Base-by-base conservation (phyloP, 2,113 vertebrate species). In the Mustelus asterias region DNA sequence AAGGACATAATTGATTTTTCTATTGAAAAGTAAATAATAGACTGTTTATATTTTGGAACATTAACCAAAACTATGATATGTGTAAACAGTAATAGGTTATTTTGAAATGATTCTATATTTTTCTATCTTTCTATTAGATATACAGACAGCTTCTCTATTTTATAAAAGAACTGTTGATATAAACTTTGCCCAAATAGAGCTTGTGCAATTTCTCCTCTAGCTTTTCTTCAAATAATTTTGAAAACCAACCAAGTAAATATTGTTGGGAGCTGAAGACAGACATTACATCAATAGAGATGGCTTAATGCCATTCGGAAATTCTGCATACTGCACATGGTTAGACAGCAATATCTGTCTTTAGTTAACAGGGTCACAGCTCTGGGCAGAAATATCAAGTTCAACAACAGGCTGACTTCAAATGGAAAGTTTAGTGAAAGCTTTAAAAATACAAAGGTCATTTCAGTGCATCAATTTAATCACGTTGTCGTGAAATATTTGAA, bases 321-420 rank as follows among this genome's bases (percentile, higher is more conserved):
- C 13, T 37, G 78, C 33, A 37, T 41, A 37, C 78, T 37, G n/a
- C 78, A 80, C 0, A 37, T 41, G n/a, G 78, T 80, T n/a, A 80
- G 78, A 80, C 5, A 80, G 78, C n/a, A 80, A 80, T 37, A 80
- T 80, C 78, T 80, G 78, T 37, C 78, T 80, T 80, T 14, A 80
- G 78, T 80, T 80, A 80, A 80, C 78, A 80, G n/a, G 33, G 78
- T 80, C 78, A 80, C n/a, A 80, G n/a, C 78, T 80, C 76, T 80
- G 78, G n/a, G n/a, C 78, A 80, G 33, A 80, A 37, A 80, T 80
- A 80, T 80, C 78, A 80, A 37, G n/a, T n/a, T n/a, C n/a, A n/a
- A n/a, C n/a, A n/a, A 72, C 8, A 72, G 3, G 24, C 22, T 72
- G 70, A 72, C 70, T 72, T 72, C 24, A 72, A 72, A 8, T 72